Base-by-base conservation (phyloP, 2,888 invertebrate species). In the Ophion ventricosus region DNA sequence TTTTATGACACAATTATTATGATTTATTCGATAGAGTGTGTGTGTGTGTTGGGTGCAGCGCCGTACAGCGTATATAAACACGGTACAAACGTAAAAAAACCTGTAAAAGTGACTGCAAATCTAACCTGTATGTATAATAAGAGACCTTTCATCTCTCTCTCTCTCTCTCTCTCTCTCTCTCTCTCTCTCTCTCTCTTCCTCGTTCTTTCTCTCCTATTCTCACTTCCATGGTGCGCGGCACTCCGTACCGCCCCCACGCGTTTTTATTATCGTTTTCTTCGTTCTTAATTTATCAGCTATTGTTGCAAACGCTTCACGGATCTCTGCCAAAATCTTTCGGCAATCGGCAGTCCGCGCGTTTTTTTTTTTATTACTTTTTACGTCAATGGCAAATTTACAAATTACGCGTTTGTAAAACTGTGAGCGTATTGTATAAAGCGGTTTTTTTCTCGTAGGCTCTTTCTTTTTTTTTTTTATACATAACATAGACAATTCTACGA, bases 1-100 rank as follows among this genome's bases (percentile, higher is more conserved):
- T 86, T 90, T 91, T 87, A 90, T 92, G 91, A 91, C 92, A 92
- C 91, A 92, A 87, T 91, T 90, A 89, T 91, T 89, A 90, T 89
- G 88, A 83, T 90, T 91, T 91, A 88, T 90, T 90, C 88, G 88
- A 86, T 90, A 90, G 87, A 91, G 87, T 86, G 49, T 49, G 87
- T 91, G 87, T 86, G 49, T 49, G 14, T 4, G 29, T 89, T 86
- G 89, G 88, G 89, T 91, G 91, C 89, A 89, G 89, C 88, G 90
- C 89, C 88, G 89, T 91, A 90, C 89, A 90, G 90, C 89, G 87
- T 91, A 87, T 91, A 91, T 90, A 92, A 92, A 91, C 90, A 92
- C 91, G 89, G 91, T 92, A 92, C 89, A 92, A 92, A 92, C 92
- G 91, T 91, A 92, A 91, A 92, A 66, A 92, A 92, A 91, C 90